A percentile compares a stretch with the other conserved stretches of the same genome.
These are phyloP conservation scores for Dicrurus megarhynchus DNA, from an alignment of 2,113 vertebrate species.

Conservation along the genomic window DNA sequence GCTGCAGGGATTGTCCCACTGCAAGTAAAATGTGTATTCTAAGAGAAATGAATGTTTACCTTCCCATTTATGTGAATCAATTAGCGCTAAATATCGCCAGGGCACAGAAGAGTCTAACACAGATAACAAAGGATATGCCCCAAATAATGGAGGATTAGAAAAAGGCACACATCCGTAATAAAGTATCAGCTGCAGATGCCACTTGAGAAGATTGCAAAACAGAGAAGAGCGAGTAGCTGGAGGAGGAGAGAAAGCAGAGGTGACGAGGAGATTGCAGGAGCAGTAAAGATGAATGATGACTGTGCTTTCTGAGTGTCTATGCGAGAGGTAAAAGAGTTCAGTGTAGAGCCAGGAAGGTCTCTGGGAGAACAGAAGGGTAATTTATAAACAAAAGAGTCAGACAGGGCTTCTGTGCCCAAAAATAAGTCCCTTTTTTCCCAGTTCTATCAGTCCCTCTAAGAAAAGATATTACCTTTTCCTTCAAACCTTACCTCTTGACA, in stretches of 20 bases:
- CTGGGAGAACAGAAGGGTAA: conserved; percentile 58
- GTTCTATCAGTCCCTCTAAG: conserved; percentile 15
- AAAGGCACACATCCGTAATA: conserved; percentile 7
- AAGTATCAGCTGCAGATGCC: conserved; percentile 26
- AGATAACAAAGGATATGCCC: conserved; percentile 16
- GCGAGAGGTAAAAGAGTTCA: conserved; percentile 20
- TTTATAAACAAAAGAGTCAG: conserved; percentile 67
- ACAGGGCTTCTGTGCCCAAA: not conserved
- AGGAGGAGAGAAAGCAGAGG: conserved; percentile 33
- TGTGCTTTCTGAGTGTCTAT: not conserved
- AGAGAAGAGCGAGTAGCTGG: not conserved
- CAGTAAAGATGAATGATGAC: conserved; percentile 58
- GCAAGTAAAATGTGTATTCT: not conserved
- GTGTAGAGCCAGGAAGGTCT: conserved; percentile 24
- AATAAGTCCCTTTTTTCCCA: not conserved
- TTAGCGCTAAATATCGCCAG: conserved; percentile 23
- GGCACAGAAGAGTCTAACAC: not conserved
- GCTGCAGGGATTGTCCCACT: not conserved
- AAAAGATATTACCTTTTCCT: conserved; percentile 41
- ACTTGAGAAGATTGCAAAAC: conserved; percentile 25
- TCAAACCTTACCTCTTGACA: conserved; percentile 44
- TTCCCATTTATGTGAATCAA: conserved; percentile 21
- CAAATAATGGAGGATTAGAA: conserved; percentile 30
- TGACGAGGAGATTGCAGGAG: not conserved
- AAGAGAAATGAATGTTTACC: conserved; percentile 45